phyloP scores from a whole-genome alignment of 2,888 invertebrate species.

The Watsonalla cultraria region DNA sequence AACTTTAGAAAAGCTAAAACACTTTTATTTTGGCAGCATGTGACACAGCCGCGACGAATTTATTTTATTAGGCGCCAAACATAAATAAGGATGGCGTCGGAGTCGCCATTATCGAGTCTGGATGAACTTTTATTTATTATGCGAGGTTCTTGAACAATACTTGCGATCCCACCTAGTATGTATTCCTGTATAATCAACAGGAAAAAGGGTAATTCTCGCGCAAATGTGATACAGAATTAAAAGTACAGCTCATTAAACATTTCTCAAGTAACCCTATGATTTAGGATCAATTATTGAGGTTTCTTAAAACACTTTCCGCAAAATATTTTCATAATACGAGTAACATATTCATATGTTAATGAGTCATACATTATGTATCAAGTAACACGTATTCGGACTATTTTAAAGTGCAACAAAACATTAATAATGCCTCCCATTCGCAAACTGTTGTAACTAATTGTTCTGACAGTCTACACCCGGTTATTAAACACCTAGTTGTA shows the following conservation, averaged over 20 bases:
- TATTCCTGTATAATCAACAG: too few relatives aligned
- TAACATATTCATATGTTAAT: too few relatives aligned
- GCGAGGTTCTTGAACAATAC: slow-evolving; percentile 19
- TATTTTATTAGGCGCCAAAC: slow-evolving; percentile 67
- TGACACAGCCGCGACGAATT: slow-evolving; percentile 32
- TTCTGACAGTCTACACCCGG: background rate
- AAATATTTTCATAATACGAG: too few relatives aligned
- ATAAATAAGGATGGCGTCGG: slow-evolving; percentile 60
- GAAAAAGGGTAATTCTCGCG: too few relatives aligned
- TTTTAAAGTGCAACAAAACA: background rate
- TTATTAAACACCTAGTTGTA: background rate
- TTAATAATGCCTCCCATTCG: background rate
- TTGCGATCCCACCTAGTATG: background rate
- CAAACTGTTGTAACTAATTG: background rate
- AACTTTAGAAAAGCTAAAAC: slow-evolving; percentile 26
- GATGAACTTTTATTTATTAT: slow-evolving; percentile 19
- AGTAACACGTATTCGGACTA: too few relatives aligned
- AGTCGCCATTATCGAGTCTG: slow-evolving; percentile 20
- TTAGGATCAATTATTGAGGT: too few relatives aligned
- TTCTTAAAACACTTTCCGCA: too few relatives aligned
- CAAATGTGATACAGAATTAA: too few relatives aligned
- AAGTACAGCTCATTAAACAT: too few relatives aligned
- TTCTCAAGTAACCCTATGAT: too few relatives aligned
- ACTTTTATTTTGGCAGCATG: slow-evolving; percentile 51
- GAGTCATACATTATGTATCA: too few relatives aligned